A percentile compares a stretch with the other conserved stretches of the same genome.
phyloP scores from a whole-genome alignment of 2,888 invertebrate species.

The Aphidoletes aphidimyza region DNA sequence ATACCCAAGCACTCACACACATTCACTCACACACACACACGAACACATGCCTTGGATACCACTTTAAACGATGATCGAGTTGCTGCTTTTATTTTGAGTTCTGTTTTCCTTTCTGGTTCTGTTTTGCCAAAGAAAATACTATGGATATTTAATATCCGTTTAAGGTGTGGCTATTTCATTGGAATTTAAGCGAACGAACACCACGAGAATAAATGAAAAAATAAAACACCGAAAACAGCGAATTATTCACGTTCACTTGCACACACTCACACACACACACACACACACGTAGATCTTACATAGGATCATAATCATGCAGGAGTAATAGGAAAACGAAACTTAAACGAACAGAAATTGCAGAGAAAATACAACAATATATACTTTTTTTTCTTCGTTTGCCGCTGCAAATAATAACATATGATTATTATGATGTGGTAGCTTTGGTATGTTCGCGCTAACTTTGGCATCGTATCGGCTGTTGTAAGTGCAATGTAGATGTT shows the following conservation, averaged over 20 bases:
- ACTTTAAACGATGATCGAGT: constrained; percentile 35
- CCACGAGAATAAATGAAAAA: no score
- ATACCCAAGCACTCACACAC: no score
- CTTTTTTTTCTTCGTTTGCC: background rate
- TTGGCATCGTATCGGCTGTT: background rate
- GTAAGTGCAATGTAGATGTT: background rate
- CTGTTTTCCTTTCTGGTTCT: constrained; percentile 20
- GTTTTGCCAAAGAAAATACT: background rate
- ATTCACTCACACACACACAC: no score
- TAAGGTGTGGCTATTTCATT: constrained; percentile 50
- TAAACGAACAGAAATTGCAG: constrained; percentile 31
- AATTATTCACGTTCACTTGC: constrained; percentile 39
- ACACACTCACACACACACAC: background rate
- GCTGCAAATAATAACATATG: constrained; percentile 46
- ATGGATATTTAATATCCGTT: constrained; percentile 51
- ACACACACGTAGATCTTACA: background rate
- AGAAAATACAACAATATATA: background rate
- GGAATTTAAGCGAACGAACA: background rate
- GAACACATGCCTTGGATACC: constrained; percentile 34
- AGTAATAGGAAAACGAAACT: constrained; percentile 19
- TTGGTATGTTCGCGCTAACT: constrained; percentile 38
- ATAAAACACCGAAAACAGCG: constrained; percentile 2
- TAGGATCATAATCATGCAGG: constrained; percentile 14
- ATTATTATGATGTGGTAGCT: constrained; percentile 46
- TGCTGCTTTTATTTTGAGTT: constrained; percentile 3